A percentile compares a stretch with the other conserved stretches of the same genome.
Conservation (phyloP, 2,888 invertebrate species). For the Lasioglossum calceatum region DNA sequence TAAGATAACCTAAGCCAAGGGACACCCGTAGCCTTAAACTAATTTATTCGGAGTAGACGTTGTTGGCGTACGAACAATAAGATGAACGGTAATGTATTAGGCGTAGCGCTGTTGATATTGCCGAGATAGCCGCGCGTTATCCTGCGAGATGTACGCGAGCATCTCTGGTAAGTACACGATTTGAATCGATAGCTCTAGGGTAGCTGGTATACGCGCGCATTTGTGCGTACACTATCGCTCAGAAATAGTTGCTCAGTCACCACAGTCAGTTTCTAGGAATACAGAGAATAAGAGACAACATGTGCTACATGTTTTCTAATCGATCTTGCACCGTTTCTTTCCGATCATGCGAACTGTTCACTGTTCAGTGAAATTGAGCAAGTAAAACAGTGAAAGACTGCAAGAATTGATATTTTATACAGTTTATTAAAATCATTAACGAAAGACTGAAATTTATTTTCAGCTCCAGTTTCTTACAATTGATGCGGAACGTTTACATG, state of each 20-base stretch:
- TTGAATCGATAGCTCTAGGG: slow-evolving; percentile 10
- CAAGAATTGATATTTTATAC: neutral
- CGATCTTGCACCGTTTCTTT: neutral
- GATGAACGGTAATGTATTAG: slow-evolving; percentile 36
- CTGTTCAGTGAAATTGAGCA: neutral
- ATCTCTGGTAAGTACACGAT: neutral
- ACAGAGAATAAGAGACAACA: neutral
- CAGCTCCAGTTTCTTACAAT: neutral
- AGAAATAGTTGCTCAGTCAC: neutral
- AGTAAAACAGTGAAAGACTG: neutral
- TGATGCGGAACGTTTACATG: neutral
- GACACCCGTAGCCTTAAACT: slow-evolving; percentile 70
- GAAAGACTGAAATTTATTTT: neutral
- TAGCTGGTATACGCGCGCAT: neutral
- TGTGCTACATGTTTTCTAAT: neutral
- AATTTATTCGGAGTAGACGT: slow-evolving; percentile 76
- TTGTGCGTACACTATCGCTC: slow-evolving; percentile 26
- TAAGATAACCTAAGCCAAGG: slow-evolving; percentile 53
- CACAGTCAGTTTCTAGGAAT: neutral
- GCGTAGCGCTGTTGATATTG: slow-evolving; percentile 7
- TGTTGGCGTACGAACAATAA: slow-evolving; percentile 59
- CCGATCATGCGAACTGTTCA: neutral
- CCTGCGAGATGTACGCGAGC: slow-evolving; percentile 5
- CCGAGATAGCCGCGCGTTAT: slow-evolving; percentile 4
- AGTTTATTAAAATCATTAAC: neutral